Evolutionary conservation across 2,797 vertebrate species (phyloP), one percentile per base, ranked within the genome.

Genomic region (Pteropus rufus): DNA sequence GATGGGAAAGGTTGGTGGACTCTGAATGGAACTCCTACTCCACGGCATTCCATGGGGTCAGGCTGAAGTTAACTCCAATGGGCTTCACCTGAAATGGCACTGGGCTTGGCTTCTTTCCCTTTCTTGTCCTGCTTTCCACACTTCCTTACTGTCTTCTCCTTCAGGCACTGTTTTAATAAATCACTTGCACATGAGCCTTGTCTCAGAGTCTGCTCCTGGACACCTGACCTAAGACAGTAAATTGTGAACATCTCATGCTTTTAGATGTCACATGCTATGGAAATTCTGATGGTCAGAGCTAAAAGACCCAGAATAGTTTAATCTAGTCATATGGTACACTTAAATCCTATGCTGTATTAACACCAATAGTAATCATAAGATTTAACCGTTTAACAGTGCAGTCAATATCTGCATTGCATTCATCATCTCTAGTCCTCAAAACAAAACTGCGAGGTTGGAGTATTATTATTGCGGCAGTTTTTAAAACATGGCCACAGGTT

Each of bases 1-100:
- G 23, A 99, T 99, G 98, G 99, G 99, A 98, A 99, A 98, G 99
- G 99, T 99, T 98, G 76, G 98, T 97, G 85, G 88, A 10, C 62
- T 73, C 39, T 92, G 46, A 56, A 19, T 26, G 39, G 64, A 62
- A 72, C 34, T 34, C 52, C 19, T 3, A 7, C 23, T 21, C 60
- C 16, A 60, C 5, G 23, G 54, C 2, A 1, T 64, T 36, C 6
- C 4, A 4, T 18, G 12, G 18, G 21, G n/a, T 62, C 10, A 44
- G 39, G 21, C 64, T 88, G 36, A 34, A 60, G 29, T 23, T 36
- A 19, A 46, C 23, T 46, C 62, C 15, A 29, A 3, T 0, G 19
- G 52, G 7, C 46, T 70, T 82, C 46, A 62, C 64, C 44, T 29
- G 10, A 88, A 58, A n/a, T 18, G 29, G 4, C 10, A 19, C 41